Percentiles rank a stretch among this genome's conserved stretches.
phyloP scores from a whole-genome alignment of 2,888 invertebrate species.

The Drosophila rellima region DNA sequence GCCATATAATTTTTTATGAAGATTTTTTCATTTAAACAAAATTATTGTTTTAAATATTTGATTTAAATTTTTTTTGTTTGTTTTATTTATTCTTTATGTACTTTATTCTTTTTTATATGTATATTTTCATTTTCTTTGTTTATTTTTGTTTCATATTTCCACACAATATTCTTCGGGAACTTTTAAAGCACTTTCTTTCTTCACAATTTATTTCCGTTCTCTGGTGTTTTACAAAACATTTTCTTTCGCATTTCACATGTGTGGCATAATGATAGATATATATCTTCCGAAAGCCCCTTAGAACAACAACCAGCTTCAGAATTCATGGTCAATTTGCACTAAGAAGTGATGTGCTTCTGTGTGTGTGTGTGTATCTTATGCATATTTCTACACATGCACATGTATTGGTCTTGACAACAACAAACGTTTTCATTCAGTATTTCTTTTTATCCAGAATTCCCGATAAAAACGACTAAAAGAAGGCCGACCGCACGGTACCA shows the following conservation, averaged over 20 bases:
- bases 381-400: conserved; percentile 42
- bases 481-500: conserved; percentile 50
- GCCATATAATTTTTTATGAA: too few species aligned
- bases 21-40: not conserved
- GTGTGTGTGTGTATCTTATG: conserved; percentile 27
- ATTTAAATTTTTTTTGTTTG: not conserved
- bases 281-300: conserved; percentile 28
- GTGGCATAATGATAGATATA: conserved; percentile 27
- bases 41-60: not conserved
- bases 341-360: conserved; percentile 19
- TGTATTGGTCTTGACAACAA: conserved; percentile 38
- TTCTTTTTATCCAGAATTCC: conserved; percentile 69
- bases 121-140: conserved; percentile 4
- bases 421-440: conserved; percentile 71
- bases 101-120: not conserved
- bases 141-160: conserved; percentile 33
- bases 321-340: conserved; percentile 75
- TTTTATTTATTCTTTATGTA: not conserved
- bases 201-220: conserved; percentile 32
- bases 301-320: conserved; percentile 37
- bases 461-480: conserved; percentile 52
- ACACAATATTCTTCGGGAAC: conserved; percentile 4
- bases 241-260: conserved; percentile 35
- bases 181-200: conserved; percentile 13
- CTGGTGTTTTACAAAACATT: conserved; percentile 14